Conservation (phyloP, 2,797 vertebrate genomes). For the Muscicapa striata region DNA sequence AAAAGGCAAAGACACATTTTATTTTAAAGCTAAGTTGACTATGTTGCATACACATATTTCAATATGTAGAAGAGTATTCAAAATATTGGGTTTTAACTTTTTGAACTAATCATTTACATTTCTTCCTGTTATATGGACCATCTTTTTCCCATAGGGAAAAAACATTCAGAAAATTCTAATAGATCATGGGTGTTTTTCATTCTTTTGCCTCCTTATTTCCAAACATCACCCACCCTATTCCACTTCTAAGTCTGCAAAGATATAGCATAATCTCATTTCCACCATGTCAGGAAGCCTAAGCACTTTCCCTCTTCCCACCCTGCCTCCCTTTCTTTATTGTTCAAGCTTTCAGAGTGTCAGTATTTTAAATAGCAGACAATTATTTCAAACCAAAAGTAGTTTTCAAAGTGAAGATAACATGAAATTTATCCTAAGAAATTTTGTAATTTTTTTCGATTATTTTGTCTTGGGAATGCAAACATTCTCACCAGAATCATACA, state of each 20-base stretch:
- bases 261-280: background rate
- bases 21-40: background rate
- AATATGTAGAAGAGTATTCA: background rate
- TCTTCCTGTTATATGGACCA: background rate
- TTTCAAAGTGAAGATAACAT: background rate
- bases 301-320: background rate
- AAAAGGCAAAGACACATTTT: background rate
- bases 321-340: background rate
- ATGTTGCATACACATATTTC: background rate
- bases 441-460: background rate
- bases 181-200: background rate
- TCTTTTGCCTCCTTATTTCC: background rate
- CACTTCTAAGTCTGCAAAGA: background rate
- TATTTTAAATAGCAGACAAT: background rate
- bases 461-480: background rate
- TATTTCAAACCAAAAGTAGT: background rate
- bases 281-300: fast-evolving
- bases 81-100: background rate
- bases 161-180: background rate
- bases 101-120: background rate
- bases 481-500: background rate
- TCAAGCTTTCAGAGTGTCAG: background rate
- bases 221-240: background rate
- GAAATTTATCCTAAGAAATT: background rate
- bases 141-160: background rate